Evolutionary conservation across 2,797 vertebrate genomes (phyloP), one percentile per base, ranked within the genome.

Genomic region (Dicrostonyx torquatus): DNA sequence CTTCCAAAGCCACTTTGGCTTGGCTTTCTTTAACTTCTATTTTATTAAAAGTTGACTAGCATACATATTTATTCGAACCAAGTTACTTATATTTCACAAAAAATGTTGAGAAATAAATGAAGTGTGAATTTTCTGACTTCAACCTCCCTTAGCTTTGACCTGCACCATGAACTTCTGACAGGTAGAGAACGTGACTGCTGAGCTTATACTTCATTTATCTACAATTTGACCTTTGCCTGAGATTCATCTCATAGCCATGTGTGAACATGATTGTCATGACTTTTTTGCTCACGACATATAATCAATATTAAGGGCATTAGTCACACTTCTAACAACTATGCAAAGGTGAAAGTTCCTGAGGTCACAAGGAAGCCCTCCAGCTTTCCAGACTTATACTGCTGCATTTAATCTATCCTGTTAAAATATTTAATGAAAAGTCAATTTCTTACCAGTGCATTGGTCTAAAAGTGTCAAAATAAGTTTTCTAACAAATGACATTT

Each of bases 291-390:
- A 29, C 50, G 95, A 20, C 96, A 94, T 92, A 87, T 95, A 97
- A 97, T 97, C 95, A 95, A 97, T 96, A 92, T 20, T 55, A 91
- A 96, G 82, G 66, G 17, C 60, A 89, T 95, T 95, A 95, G 93
- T 93, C 87, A 93, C 75, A 58, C 91, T 92, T 93, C 68, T 53
- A 86, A 94, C 68, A 96, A 82, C 91, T 92, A 88, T 50, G 50
- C 82, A 78, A 94, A 95, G 87, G 88, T 53, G 87, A 95, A 94
- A 94, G 75, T 95, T 95, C 37, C 68, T n/a, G 91, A 91, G 85
- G 94, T 97, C 78, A 84, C 58, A 55, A 79, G 53, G 22, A n/a
- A 94, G 48, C 2, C 60, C 13, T 86, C 68, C 26, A 86, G 34
- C 68, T 85, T 66, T 87, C n/a, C 18, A 93, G 26, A 86, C 10